Percentiles rank a stretch among this genome's conserved stretches.
Evolutionary conservation across 2,113 vertebrate species (phyloP).

Genomic region (Loxodonta africana): DNA sequence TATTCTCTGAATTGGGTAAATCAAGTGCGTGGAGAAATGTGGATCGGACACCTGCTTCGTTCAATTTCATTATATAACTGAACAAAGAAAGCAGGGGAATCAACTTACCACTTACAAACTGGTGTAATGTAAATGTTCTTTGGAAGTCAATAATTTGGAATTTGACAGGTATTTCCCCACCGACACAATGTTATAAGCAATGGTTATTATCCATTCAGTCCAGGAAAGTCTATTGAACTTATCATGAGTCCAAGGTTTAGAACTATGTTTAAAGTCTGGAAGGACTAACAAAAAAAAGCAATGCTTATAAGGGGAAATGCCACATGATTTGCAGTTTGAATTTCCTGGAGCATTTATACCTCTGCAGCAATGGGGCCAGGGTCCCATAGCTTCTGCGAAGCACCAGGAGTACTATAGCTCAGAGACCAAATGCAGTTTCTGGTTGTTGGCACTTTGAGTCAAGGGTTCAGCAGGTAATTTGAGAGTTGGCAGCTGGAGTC

Average conservation of each 20-base stretch:
- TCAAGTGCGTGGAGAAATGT: background rate
- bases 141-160: conserved; percentile 48
- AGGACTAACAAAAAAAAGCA: background rate
- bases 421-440: background rate
- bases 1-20: conserved; percentile 47
- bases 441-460: background rate
- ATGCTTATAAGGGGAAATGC: background rate
- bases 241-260: background rate
- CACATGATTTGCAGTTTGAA: background rate
- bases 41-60: conserved; percentile 8
- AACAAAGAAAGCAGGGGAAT: background rate
- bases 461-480: background rate
- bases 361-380: background rate
- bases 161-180: background rate
- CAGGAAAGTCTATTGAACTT: background rate
- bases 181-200: background rate
- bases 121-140: background rate
- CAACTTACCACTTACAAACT: conserved; percentile 32
- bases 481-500: background rate
- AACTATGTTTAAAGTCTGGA: background rate
- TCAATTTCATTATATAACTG: conserved; percentile 33
- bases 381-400: background rate
- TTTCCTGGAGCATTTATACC: background rate
- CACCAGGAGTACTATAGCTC: background rate
- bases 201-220: conserved; percentile 28